A percentile compares a stretch with the other conserved stretches of the same genome.
These are phyloP conservation scores for Deilephila porcellus DNA, from an alignment of 2,888 invertebrate species.

Conservation along the genomic window DNA sequence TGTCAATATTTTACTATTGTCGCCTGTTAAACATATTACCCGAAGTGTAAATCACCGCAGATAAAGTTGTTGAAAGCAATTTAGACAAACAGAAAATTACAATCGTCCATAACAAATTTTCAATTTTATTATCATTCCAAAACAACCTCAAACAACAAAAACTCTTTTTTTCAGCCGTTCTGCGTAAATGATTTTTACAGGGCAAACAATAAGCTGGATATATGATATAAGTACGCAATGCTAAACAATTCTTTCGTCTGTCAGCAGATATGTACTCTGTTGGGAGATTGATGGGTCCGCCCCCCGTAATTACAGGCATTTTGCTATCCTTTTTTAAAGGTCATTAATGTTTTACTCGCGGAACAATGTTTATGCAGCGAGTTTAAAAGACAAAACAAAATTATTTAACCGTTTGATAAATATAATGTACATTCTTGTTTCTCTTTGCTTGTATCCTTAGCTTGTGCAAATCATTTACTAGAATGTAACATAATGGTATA, in stretches of 20 bases:
- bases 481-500: no score
- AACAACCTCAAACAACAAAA: slow-evolving; percentile 29
- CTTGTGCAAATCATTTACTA: no score
- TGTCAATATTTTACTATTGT: no score
- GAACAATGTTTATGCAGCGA: neutral
- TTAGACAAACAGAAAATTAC: slow-evolving; percentile 5
- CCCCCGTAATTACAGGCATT: slow-evolving; percentile 16
- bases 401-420: neutral
- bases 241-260: slow-evolving; percentile 32
- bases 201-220: slow-evolving; percentile 23
- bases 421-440: no score
- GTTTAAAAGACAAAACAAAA: slow-evolving; percentile 2
- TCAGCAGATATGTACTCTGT: slow-evolving; percentile 21
- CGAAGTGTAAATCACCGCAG: no score
- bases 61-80: neutral
- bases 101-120: slow-evolving; percentile 12
- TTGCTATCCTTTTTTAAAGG: neutral
- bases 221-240: slow-evolving; percentile 29
- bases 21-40: no score
- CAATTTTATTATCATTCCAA: slow-evolving; percentile 20
- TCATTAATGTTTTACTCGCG: slow-evolving; percentile 22
- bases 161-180: slow-evolving; percentile 31
- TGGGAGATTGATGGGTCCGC: slow-evolving; percentile 2
- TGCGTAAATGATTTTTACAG: slow-evolving; percentile 24
- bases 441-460: no score